These are phyloP conservation scores for Rhagoletis pomonella DNA, from an alignment of 1,140 invertebrate species.

Conservation along the genomic window DNA sequence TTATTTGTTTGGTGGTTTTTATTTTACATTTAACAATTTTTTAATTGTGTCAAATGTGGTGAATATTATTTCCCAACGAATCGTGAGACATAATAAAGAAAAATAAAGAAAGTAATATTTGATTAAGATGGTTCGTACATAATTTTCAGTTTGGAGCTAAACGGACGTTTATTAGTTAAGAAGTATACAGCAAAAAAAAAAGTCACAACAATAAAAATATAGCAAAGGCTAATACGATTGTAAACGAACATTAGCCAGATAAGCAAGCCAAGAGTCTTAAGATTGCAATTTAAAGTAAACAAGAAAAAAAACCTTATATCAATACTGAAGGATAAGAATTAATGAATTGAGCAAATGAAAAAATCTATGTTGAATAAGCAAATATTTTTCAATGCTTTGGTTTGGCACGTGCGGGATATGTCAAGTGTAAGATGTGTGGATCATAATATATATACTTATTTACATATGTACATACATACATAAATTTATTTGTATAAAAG, in stretches of 20 bases:
- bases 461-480: no score
- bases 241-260: neutral
- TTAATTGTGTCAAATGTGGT: neutral
- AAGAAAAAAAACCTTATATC: no score
- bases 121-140: neutral
- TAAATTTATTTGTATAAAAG: no score
- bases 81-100: constrained; percentile 2
- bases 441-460: no score
- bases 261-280: neutral
- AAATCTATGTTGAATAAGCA: no score
- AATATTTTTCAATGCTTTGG: no score
- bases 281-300: neutral
- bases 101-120: constrained; percentile 11
- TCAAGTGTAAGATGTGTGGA: no score
- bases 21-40: neutral
- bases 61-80: constrained; percentile 2
- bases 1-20: neutral
- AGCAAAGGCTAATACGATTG: neutral
- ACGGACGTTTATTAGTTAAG: neutral
- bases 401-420: no score
- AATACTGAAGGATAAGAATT: no score
- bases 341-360: no score
- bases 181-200: neutral
- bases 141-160: neutral
- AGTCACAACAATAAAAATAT: neutral